Evolutionary conservation across 1,140 invertebrate species (phyloP), one percentile per base, ranked within the genome.

Genomic region (Macrocentrus cingulum): DNA sequence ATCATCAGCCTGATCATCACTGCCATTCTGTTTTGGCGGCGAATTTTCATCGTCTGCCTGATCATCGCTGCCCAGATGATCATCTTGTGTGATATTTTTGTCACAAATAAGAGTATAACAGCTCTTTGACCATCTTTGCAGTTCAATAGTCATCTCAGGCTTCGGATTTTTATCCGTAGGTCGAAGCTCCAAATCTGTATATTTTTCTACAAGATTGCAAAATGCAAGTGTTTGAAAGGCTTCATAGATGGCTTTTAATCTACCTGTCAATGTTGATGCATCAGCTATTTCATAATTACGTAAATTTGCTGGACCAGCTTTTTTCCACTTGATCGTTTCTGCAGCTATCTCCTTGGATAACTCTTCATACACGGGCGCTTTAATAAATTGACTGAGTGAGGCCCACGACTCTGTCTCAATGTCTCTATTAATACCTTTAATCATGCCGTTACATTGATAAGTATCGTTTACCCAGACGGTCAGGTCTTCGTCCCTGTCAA

Each of bases 71-170:
- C 13, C 34, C 7, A 22, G 25, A 48, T 19, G 13, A 34, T 60
- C 42, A 22, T 59, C 42, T 51, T 39, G 42, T 6, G 60, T 20
- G 18, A 66, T n/a, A n/a, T n/a, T n/a, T n/a, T n/a, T 60, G 41
- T 80, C 72, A 9, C 56, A 66, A 1, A 81, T 72, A 60, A 87
- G 74, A 0, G 84, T 84, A 61, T 88, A 90, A 67, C 82, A 83
- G 4, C 86, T 88, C 18, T 81, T 73, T 1, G 76, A 76, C 87
- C 87, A 89, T 60, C 83, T 83, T 70, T 89, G 87, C 42, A 90
- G 66, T 69, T 89, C 85, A 32, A 84, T 72, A 60, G 77, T 74
- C 73, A 82, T 74, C 36, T 67, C 78, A 56, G 85, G 77, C 13
- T 63, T 63, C 48, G 65, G 67, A 0, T 1, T 18, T 0, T 67